phyloP scores from a whole-genome alignment of 2,888 invertebrate species.

The Zelleria hepariella region DNA sequence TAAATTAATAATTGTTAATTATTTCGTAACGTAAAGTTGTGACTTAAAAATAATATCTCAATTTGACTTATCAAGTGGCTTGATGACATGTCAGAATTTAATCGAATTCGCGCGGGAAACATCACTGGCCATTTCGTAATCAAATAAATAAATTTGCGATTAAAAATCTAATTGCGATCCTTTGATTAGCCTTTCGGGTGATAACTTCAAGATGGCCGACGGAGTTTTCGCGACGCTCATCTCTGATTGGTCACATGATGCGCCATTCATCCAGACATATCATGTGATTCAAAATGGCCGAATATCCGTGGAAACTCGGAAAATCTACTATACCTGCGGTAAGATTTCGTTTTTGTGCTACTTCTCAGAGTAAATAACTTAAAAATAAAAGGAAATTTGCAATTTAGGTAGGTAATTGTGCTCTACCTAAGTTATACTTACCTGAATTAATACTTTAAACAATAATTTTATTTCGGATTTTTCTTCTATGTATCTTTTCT shows the following conservation, averaged over 20 bases:
- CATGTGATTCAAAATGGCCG: conserved; percentile 68
- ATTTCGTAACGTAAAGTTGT: neutral
- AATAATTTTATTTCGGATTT: too few relatives aligned
- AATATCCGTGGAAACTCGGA: conserved; percentile 28
- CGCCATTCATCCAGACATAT: conserved; percentile 33
- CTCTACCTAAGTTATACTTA: too few relatives aligned
- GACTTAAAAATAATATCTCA: neutral
- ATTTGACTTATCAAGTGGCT: neutral
- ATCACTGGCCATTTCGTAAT: neutral
- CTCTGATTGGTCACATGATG: conserved; percentile 62
- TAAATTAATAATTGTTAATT: neutral
- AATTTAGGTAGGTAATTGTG: too few relatives aligned
- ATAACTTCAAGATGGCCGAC: neutral
- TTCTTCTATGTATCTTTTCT: too few relatives aligned
- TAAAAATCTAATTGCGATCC: neutral
- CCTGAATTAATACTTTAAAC: too few relatives aligned
- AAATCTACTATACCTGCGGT: conserved; percentile 14
- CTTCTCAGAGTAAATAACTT: too few relatives aligned
- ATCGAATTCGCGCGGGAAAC: neutral
- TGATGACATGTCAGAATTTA: neutral
- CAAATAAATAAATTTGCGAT: neutral
- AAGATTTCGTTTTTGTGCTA: neutral
- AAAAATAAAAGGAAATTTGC: too few relatives aligned
- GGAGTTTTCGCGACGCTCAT: conserved; percentile 17
- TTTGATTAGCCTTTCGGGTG: neutral